Conservation (phyloP, 1,140 invertebrate species). For the Penaeus vannamei region DNA sequence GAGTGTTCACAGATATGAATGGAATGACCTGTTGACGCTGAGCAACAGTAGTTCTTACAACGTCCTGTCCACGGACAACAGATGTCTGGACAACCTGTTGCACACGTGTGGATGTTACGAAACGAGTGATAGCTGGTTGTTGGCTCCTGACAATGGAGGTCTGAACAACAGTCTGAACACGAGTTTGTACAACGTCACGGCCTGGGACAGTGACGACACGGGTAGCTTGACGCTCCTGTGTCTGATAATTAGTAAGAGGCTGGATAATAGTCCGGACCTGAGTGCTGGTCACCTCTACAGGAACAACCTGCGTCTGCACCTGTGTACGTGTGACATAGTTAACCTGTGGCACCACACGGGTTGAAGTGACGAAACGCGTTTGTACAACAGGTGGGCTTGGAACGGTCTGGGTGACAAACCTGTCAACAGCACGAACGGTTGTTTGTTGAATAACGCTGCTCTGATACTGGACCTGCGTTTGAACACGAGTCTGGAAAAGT, state of each 20-base stretch:
- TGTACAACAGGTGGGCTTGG: slow-evolving; percentile 41
- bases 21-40: slow-evolving; percentile 56
- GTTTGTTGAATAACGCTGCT: slow-evolving; percentile 51
- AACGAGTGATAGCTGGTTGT: slow-evolving; percentile 47
- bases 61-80: slow-evolving; percentile 32
- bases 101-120: slow-evolving; percentile 37
- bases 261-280: slow-evolving; percentile 39
- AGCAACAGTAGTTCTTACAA: slow-evolving; percentile 40
- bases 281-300: slow-evolving; percentile 49
- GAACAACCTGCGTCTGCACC: slow-evolving; percentile 55
- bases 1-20: slow-evolving; percentile 49
- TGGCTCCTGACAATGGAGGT: slow-evolving; percentile 53
- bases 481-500: slow-evolving; percentile 45
- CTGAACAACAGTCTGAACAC: slow-evolving; percentile 59
- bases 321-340: slow-evolving; percentile 55
- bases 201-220: slow-evolving; percentile 42
- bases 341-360: slow-evolving; percentile 55
- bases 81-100: slow-evolving; percentile 45
- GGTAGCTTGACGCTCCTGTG: slow-evolving; percentile 26
- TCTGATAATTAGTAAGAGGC: slow-evolving; percentile 42
- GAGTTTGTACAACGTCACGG: slow-evolving; percentile 50
- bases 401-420: slow-evolving; percentile 48
- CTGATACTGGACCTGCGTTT: slow-evolving; percentile 53
- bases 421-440: neutral
- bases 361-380: slow-evolving; percentile 37